Conservation (phyloP, 2,113 vertebrate genomes). For the Scatophagus argus region DNA sequence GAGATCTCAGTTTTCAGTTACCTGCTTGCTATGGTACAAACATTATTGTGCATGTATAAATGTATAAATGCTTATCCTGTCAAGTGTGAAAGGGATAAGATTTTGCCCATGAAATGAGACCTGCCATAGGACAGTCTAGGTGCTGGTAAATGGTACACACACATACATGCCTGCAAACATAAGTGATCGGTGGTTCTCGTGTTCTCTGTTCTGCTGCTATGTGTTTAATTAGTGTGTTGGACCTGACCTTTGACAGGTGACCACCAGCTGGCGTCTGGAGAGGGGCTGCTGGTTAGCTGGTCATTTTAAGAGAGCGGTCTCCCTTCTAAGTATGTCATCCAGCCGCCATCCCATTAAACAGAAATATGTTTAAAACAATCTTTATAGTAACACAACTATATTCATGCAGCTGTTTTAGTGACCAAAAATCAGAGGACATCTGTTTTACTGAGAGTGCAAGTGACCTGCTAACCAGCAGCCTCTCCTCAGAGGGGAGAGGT, state of each 20-base stretch:
- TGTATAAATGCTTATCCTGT: background rate
- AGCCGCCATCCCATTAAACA: background rate
- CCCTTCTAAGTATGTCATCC: background rate
- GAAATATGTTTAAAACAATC: background rate
- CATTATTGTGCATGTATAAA: background rate
- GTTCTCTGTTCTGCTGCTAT: conserved; percentile 33
- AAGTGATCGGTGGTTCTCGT: conserved; percentile 26
- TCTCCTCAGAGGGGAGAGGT: too few relatives aligned
- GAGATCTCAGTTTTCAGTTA: background rate
- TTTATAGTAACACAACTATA: background rate
- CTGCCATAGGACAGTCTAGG: conserved; percentile 29
- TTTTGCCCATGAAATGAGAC: conserved; percentile 41
- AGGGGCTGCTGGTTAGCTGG: conserved; percentile 37
- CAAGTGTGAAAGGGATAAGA: conserved; percentile 21
- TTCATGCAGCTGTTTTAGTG: background rate
- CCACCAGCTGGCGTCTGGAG: conserved; percentile 6
- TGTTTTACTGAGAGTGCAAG: conserved; percentile 29
- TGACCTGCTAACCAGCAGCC: too few relatives aligned
- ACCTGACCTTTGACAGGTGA: conserved; percentile 60
- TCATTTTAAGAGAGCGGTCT: background rate
- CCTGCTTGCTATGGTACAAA: background rate
- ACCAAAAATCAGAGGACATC: conserved; percentile 7
- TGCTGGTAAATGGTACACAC: conserved; percentile 51
- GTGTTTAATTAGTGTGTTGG: conserved; percentile 62
- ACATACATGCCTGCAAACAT: conserved; percentile 13